These are phyloP conservation scores for Taeniopygia guttata DNA, from an alignment of 2,797 vertebrate genomes.

Conservation along the genomic window DNA sequence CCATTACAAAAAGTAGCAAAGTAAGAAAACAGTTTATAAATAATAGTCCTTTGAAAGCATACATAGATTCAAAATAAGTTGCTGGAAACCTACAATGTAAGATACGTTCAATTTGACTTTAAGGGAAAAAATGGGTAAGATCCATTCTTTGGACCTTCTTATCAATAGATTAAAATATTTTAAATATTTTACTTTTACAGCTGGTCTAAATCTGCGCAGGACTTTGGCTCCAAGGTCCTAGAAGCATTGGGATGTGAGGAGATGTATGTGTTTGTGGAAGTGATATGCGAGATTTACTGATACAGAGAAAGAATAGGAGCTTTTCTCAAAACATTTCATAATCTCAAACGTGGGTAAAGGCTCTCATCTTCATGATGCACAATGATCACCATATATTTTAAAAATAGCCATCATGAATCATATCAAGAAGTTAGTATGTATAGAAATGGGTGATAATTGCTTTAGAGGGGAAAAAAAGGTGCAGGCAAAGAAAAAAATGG, in stretches of 20 bases:
- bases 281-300: neutral
- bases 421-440: neutral
- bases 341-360: neutral
- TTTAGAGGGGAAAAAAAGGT: neutral
- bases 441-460: neutral
- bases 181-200: neutral
- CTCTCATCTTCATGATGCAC: neutral
- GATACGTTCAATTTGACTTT: neutral
- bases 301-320: neutral
- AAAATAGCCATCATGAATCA: neutral
- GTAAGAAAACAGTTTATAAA: neutral
- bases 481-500: neutral
- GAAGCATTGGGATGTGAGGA: neutral
- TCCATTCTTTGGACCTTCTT: neutral
- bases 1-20: neutral
- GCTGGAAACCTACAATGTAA: neutral
- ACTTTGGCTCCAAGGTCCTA: neutral
- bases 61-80: neutral
- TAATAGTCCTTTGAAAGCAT: neutral
- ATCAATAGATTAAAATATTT: neutral
- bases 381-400: neutral
- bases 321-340: neutral
- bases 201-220: fast-evolving
- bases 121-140: fast-evolving
- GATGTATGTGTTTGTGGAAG: neutral